phyloP scores from a whole-genome alignment of 2,888 invertebrate genomes.

The Chymomyza fuscimana region DNA sequence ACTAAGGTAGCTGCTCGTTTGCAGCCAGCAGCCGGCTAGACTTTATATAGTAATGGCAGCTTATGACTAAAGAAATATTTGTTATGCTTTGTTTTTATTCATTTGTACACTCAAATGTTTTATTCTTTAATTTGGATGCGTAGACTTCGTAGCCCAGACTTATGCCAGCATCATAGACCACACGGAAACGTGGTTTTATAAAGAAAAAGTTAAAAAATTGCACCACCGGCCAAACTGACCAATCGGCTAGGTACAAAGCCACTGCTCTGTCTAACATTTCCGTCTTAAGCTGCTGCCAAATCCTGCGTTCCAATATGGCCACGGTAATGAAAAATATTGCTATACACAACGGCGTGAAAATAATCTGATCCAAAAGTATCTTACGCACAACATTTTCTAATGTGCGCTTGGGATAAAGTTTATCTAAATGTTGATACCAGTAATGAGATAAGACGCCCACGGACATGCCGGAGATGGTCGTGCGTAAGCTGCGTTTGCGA shows the following conservation, averaged over 20 bases:
- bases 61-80: too few relatives aligned
- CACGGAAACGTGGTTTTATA: slow-evolving; percentile 88
- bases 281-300: slow-evolving; percentile 82
- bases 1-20: slow-evolving; percentile 66
- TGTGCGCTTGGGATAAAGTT: slow-evolving; percentile 84
- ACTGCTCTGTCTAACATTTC: slow-evolving; percentile 87
- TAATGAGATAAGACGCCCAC: slow-evolving; percentile 91
- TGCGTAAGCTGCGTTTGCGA: slow-evolving; percentile 84
- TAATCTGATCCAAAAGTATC: slow-evolving; percentile 88
- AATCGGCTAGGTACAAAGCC: slow-evolving; percentile 90
- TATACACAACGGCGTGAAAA: slow-evolving; percentile 87
- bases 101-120: slow-evolving; percentile 4
- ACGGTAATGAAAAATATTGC: slow-evolving; percentile 87
- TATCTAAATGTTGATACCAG: slow-evolving; percentile 91
- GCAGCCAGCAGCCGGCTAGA: slow-evolving; percentile 34
- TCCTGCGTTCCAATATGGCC: slow-evolving; percentile 85
- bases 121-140: slow-evolving; percentile 88
- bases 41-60: not conserved
- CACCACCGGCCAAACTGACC: slow-evolving; percentile 94
- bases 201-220: slow-evolving; percentile 93
- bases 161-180: slow-evolving; percentile 90
- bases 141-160: slow-evolving; percentile 91
- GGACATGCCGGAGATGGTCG: slow-evolving; percentile 87
- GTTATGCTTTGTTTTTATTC: not conserved
- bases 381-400: slow-evolving; percentile 85